These are phyloP conservation scores for Pelodytes ibericus DNA, from an alignment of 2,797 vertebrate genomes.

Conservation along the genomic window DNA sequence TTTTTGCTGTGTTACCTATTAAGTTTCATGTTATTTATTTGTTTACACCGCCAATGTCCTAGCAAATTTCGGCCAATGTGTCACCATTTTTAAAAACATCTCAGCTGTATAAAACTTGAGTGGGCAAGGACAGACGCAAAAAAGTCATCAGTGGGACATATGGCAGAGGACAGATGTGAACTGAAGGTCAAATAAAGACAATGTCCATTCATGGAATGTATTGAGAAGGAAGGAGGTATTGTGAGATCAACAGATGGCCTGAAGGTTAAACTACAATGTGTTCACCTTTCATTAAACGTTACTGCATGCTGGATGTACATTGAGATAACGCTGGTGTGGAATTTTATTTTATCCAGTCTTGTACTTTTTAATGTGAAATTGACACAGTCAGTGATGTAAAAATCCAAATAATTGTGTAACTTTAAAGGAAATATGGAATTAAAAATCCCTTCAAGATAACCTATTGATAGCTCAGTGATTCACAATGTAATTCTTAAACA, in stretches of 20 bases:
- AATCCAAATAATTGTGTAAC: no score
- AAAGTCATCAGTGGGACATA: slow-evolving; percentile 31
- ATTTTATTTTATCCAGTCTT: not conserved
- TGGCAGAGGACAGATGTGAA: slow-evolving; percentile 44
- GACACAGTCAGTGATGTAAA: no score
- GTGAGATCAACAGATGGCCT: slow-evolving; percentile 38
- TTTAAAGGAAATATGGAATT: no score
- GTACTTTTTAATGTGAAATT: no score
- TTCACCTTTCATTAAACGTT: not conserved
- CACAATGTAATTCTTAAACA: no score
- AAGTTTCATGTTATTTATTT: no score
- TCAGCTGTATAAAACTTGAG: not conserved
- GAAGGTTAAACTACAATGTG: slow-evolving; percentile 6
- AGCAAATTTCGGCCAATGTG: no score
- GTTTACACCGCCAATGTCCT: no score
- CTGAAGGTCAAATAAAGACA: slow-evolving; percentile 37
- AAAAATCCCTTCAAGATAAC: no score
- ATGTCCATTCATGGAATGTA: slow-evolving; percentile 25
- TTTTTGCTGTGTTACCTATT: no score
- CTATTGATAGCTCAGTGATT: no score
- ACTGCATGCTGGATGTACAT: not conserved
- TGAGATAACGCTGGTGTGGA: not conserved
- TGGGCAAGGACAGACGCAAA: slow-evolving; percentile 15
- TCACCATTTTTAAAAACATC: no score
- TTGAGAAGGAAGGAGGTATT: slow-evolving; percentile 20